Base-by-base conservation (phyloP, 2,888 invertebrate species). In the Sesamia inferens region DNA sequence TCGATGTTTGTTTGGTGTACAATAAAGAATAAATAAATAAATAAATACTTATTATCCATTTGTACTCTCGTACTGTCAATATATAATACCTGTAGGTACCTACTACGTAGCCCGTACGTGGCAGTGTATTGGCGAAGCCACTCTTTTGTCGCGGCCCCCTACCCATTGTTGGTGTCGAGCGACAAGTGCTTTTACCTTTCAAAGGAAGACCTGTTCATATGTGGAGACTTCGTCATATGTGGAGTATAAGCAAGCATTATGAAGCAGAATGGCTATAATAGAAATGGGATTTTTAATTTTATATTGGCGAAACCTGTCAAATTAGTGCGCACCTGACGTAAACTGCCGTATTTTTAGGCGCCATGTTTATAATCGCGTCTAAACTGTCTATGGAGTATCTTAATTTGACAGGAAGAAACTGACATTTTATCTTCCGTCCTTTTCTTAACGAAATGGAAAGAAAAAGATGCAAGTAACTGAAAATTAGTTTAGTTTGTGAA, bases 101-200 rank as follows among this genome's bases (percentile, higher is more conserved):
- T 6, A 7, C 5, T 71, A 59, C 55, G 48, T 31, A n/a, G 42
- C n/a, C 24, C 47, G 59, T 68, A 22, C 47, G 63, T 61, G 48
- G 67, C 63, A 42, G 76, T 68, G 65, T 76, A 84, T 84, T 10
- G 76, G 70, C 68, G 84, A 64, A 76, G 84, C 71, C 47, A 75
- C 62, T 90, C 90, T 91, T 91, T 91, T 90, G 90, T 89, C 79
- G 87, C 86, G 78, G 82, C 85, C 88, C 89, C 78, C 85, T 71
- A 87, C 87, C 89, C 85, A 90, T 91, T 92, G 92, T 92, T 82
- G 83, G 87, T 83, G 83, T 85, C 78, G 76, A 65, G 78, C 87
- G 89, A 88, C 91, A 92, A 93, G 92, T 90, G 92, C 92, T 89
- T 90, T 90, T 91, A 91, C 90, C 92, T 90, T 87, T 85, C 83